Conservation (phyloP, 2,113 vertebrate species). For the Motacilla alba region DNA sequence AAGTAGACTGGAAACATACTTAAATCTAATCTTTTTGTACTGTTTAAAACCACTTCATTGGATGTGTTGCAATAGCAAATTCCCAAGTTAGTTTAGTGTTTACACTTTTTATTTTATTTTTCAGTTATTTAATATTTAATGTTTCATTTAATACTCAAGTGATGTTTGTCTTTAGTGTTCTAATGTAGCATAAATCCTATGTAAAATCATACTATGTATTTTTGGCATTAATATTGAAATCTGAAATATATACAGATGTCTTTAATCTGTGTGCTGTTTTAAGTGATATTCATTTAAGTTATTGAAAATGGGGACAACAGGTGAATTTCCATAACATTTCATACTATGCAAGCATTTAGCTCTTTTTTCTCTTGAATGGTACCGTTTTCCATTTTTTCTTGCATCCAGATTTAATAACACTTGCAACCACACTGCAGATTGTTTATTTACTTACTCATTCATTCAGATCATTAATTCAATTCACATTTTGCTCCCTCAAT, state of each 20-base stretch:
- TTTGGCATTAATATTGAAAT: constrained; percentile 99
- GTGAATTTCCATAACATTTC: constrained; percentile 70
- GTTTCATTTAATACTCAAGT: constrained; percentile 96
- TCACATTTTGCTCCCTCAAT: neutral
- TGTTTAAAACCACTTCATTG: constrained; percentile 96
- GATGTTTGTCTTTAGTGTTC: constrained; percentile 93
- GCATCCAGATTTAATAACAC: neutral
- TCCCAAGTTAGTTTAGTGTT: constrained; percentile 94
- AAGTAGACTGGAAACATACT: constrained; percentile 88
- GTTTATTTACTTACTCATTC: constrained; percentile 6
- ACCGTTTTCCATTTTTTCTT: neutral
- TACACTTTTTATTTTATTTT: constrained; percentile 93
- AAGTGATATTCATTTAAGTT: constrained; percentile 76
- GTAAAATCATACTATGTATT: constrained; percentile 99
- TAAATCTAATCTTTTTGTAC: constrained; percentile 90
- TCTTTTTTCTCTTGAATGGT: neutral
- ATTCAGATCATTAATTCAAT: neutral
- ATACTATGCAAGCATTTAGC: constrained; percentile 75
- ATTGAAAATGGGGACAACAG: constrained; percentile 70
- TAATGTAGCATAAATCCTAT: constrained; percentile 96
- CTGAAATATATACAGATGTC: constrained; percentile 91
- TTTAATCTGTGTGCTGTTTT: constrained; percentile 79
- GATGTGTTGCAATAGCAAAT: constrained; percentile 96
- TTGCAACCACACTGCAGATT: neutral
- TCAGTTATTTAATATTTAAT: constrained; percentile 99